phyloP scores from a whole-genome alignment of 2,113 vertebrate species.

The Atractosteus spatula region DNA sequence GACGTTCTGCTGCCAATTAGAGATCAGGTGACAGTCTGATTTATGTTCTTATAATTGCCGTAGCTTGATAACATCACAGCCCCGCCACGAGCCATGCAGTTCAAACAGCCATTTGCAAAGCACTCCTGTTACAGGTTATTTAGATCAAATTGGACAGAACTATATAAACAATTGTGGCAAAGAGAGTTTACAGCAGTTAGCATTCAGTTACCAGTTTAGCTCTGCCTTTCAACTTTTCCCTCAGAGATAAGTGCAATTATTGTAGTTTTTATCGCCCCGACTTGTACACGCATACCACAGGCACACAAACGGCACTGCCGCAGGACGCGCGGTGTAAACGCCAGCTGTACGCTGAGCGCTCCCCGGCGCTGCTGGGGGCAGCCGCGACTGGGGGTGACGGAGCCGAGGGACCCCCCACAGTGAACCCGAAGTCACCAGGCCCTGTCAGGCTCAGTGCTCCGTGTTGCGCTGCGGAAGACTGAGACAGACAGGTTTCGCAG shows the following conservation, averaged over 20 bases:
- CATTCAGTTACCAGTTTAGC: conserved; percentile 27
- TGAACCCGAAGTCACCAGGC: too few species aligned
- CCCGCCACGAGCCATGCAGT: conserved; percentile 34
- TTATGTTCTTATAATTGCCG: conserved; percentile 31
- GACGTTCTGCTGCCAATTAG: conserved; percentile 23
- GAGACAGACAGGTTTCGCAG: too few species aligned
- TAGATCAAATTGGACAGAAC: conserved; percentile 52
- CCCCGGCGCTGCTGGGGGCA: too few species aligned
- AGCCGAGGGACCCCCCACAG: too few species aligned
- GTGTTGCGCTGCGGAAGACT: too few species aligned
- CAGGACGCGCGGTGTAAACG: conserved; percentile 30
- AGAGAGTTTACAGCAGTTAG: conserved; percentile 30
- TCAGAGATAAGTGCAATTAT: conserved; percentile 48
- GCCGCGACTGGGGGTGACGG: too few species aligned
- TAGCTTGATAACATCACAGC: conserved; percentile 29
- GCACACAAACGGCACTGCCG: conserved; percentile 33
- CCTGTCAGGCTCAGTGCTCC: too few species aligned
- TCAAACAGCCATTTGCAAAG: conserved; percentile 37
- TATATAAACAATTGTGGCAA: conserved; percentile 49
- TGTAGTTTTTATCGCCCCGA: conserved; percentile 38
- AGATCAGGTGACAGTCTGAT: conserved; percentile 24
- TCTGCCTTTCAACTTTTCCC: conserved; percentile 43
- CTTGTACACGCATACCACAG: conserved; percentile 26
- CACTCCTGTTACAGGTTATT: conserved; percentile 52
- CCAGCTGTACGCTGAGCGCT: conserved; percentile 1